Evolutionary conservation across 2,797 vertebrate genomes (phyloP).

Genomic region (Eulemur mongoz): DNA sequence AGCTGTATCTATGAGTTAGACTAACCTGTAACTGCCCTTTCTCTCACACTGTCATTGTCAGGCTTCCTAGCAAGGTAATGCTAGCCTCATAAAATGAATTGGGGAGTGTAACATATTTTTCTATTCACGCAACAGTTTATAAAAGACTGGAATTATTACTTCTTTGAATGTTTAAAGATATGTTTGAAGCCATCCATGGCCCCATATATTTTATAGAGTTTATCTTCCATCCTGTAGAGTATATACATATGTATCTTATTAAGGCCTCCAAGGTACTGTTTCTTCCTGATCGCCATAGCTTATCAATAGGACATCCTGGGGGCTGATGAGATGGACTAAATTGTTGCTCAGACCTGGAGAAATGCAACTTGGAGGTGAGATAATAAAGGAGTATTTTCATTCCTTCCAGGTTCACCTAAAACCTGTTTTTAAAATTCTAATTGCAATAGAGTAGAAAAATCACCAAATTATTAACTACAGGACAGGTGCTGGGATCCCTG

Average conservation of each 20-base stretch:
- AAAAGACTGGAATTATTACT: not conserved
- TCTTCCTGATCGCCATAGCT: not conserved
- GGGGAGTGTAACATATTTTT: not conserved
- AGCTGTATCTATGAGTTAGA: not conserved
- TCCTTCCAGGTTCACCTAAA: not conserved
- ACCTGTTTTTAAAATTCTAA: not conserved
- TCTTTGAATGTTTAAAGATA: not conserved
- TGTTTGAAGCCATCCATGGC: not conserved
- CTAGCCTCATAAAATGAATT: not conserved
- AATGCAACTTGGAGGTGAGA: not conserved
- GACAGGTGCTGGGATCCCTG: not conserved
- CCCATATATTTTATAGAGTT: not conserved
- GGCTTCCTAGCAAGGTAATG: not conserved
- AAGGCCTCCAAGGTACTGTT: not conserved
- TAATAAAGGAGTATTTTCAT: not conserved
- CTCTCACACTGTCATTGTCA: not conserved
- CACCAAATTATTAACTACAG: not conserved
- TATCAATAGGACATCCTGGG: too few species aligned
- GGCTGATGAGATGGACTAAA: not conserved
- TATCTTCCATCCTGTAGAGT: not conserved
- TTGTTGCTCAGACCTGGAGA: not conserved
- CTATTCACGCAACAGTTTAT: not conserved
- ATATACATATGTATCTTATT: accelerated
- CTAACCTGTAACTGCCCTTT: not conserved
- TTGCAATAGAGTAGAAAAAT: not conserved